phyloP scores from a whole-genome alignment of 2,888 invertebrate species.

The Plebejus anna region DNA sequence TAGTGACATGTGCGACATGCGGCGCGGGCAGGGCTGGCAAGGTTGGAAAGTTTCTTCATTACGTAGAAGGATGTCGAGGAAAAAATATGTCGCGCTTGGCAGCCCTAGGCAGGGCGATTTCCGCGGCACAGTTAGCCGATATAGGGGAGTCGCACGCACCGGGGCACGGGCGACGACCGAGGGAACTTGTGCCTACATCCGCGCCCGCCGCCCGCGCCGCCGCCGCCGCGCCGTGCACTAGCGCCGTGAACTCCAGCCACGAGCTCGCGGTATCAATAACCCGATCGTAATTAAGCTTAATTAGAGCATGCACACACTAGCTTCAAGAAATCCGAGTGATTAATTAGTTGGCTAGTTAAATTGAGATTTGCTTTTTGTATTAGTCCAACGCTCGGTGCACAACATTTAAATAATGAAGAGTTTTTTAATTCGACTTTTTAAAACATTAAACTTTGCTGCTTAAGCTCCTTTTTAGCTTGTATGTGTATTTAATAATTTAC shows the following conservation, averaged over 20 bases:
- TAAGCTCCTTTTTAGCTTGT: too few species aligned
- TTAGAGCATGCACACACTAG: slow-evolving; percentile 29
- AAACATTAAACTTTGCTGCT: background rate
- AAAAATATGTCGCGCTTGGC: slow-evolving; percentile 31
- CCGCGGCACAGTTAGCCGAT: slow-evolving; percentile 65
- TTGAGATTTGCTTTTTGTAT: background rate
- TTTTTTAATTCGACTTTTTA: background rate
- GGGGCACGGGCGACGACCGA: slow-evolving; percentile 73
- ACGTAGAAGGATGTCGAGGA: background rate
- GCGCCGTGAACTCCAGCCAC: slow-evolving; percentile 65
- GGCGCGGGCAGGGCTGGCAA: background rate
- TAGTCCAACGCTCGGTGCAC: background rate
- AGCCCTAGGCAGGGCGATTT: slow-evolving; percentile 40
- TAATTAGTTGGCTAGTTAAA: slow-evolving; percentile 1
- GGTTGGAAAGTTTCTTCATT: background rate
- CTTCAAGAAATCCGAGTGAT: slow-evolving; percentile 20
- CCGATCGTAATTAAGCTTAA: slow-evolving; percentile 50
- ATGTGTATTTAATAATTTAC: too few species aligned
- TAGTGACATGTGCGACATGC: slow-evolving; percentile 21
- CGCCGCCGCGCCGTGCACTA: slow-evolving; percentile 44
- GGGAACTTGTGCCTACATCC: slow-evolving; percentile 78
- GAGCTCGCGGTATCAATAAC: slow-evolving; percentile 57
- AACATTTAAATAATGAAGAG: background rate
- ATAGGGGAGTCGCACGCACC: slow-evolving; percentile 70
- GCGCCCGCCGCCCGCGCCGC: slow-evolving; percentile 42